Evolutionary conservation across 2,888 invertebrate species (phyloP), one percentile per base, ranked within the genome.

Genomic region (Muschampia plurimacula): DNA sequence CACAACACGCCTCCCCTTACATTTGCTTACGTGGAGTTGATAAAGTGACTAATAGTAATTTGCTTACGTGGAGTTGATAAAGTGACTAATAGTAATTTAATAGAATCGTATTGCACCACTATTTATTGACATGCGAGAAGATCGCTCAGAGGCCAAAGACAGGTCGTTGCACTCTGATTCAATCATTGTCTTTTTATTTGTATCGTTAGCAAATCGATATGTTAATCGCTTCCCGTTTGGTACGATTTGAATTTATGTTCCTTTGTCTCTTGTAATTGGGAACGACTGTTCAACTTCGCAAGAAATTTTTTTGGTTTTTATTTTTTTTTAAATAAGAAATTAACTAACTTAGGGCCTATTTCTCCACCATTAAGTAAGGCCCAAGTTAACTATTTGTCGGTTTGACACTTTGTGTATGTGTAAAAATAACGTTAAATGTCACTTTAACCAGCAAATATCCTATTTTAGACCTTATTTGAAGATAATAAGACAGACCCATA

Each of bases 1-100:
- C 15, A 15, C 6, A 2, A 15, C 44, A 44, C 15, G n/a, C 52
- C 52, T 49, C 15, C 15, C 15, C 1, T 22, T 22, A 22, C 22
- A 22, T 22, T 22, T 22, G 22, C 7, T 15, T 15, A 52, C 8
- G 15, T 52, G 52, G 3, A 44, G 10, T 15, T 0, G 8, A 49
- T 6, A 1, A n/a, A 15, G 2, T 59, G 28, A 28, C 59, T 62
- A 15, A 1, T 80, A 15, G 52, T 81, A 84, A 22, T 22, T 22
- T 22, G 1, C 6, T 15, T 15, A 52, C 8, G 7, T 52, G 15
- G 3, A 44, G 1, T 15, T 0, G 8, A 49, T 6, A 6, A n/a
- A 15, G 2, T 57, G 28, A 28, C 59, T 62, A 15, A 1, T 80
- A 15, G 52, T 81, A 84, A 32, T 28, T 84, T 83, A 85, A 80